A percentile compares a stretch with the other conserved stretches of the same genome.
phyloP scores from a whole-genome alignment of 2,888 invertebrate genomes.

The Caenorhabditis sp. region DNA sequence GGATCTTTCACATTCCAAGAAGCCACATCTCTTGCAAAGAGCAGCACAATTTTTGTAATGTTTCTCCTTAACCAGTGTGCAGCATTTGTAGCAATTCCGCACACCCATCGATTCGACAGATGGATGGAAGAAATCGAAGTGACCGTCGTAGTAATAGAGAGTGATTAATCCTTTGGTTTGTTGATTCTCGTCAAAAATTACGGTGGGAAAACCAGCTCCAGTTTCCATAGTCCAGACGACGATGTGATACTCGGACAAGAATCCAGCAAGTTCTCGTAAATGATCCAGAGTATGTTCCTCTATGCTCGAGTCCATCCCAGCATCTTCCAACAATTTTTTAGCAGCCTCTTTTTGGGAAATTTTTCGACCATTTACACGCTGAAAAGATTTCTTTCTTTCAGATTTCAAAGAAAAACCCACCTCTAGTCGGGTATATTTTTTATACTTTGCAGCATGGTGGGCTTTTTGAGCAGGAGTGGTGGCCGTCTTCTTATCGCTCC shows the following conservation, averaged over 20 bases:
- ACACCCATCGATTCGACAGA: background rate
- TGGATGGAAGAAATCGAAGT: constrained; percentile 1
- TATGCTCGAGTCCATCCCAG: background rate
- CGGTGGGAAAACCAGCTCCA: background rate
- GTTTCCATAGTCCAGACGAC: background rate
- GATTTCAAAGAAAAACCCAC: background rate
- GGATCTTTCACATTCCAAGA: background rate
- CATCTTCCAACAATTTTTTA: background rate
- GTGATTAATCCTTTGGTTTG: background rate
- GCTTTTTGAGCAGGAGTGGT: background rate
- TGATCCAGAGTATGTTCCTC: background rate
- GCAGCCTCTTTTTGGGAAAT: background rate
- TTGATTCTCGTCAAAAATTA: background rate
- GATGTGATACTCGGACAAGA: background rate
- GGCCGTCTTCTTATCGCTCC: background rate
- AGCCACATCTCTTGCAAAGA: too few species aligned
- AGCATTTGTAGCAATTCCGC: background rate
- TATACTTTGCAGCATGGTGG: background rate
- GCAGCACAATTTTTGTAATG: background rate
- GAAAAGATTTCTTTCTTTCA: background rate
- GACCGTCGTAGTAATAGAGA: background rate
- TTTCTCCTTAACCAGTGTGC: background rate
- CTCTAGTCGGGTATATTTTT: background rate
- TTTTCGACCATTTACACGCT: background rate
- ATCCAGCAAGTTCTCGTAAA: background rate